Evolutionary conservation across 35 echinoderm and acorn worm species (phyloP).

Genomic region (Patiria miniata): DNA sequence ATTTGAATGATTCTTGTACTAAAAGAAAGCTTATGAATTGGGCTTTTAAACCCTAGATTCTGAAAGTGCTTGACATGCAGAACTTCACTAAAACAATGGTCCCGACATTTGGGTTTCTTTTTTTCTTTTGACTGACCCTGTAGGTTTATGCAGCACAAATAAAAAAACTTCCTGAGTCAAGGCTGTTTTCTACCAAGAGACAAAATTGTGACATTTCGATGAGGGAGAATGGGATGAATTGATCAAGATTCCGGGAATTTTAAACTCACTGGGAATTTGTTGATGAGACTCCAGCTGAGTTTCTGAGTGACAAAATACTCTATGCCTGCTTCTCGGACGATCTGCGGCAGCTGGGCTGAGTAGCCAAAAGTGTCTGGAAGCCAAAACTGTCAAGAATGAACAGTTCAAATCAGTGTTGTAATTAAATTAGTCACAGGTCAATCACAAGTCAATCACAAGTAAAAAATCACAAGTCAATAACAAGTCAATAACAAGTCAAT

Average conservation of each 20-base stretch:
- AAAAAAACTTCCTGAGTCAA: background rate
- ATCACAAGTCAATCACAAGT: no score
- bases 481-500: no score
- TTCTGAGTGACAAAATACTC: constrained; percentile 84
- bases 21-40: no score
- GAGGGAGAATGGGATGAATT: background rate
- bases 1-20: no score
- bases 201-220: background rate
- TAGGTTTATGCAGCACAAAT: no score
- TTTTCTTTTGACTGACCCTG: no score
- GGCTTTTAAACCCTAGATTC: no score
- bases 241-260: background rate
- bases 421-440: no score
- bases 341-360: constrained; percentile 89
- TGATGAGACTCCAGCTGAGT: constrained; percentile 87
- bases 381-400: constrained; percentile 71
- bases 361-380: constrained; percentile 96
- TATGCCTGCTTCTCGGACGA: constrained; percentile 74
- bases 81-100: no score
- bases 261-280: constrained; percentile 88
- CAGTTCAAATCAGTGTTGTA: background rate
- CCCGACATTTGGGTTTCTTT: no score
- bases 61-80: no score
- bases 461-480: no score
- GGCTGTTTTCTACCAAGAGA: background rate